A percentile compares a stretch with the other conserved stretches of the same genome.
These are phyloP conservation scores for Danaus melanippus DNA, from an alignment of 1,140 invertebrate species.

Conservation along the genomic window DNA sequence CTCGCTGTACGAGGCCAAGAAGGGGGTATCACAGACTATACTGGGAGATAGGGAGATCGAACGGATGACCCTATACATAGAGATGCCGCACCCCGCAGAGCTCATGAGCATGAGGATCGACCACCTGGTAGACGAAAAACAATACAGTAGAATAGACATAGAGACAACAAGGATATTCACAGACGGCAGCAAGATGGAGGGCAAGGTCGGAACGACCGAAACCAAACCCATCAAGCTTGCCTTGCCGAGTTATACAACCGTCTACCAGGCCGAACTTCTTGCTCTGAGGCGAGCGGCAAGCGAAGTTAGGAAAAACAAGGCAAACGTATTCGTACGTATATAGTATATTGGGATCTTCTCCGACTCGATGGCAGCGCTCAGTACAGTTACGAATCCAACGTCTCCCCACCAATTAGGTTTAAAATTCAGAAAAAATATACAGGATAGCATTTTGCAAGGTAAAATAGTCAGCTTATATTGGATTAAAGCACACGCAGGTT, in stretches of 20 bases:
- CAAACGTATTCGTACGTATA: no score
- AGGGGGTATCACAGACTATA: constrained; percentile 1
- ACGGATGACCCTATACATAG: not conserved
- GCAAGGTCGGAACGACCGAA: constrained; percentile 10
- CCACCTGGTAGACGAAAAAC: constrained; percentile 4
- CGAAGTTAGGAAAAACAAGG: not conserved
- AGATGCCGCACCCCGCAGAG: constrained; percentile 11
- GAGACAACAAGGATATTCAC: constrained; percentile 5
- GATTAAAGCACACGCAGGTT: constrained; percentile 10
- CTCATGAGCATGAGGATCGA: not conserved
- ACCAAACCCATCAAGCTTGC: constrained; percentile 2
- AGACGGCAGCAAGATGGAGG: constrained; percentile 16
- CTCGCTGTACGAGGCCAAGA: constrained; percentile 17
- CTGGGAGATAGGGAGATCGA: constrained; percentile 18
- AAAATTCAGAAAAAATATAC: not conserved
- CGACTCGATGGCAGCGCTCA: constrained; percentile 23
- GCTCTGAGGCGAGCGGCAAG: constrained; percentile 2
- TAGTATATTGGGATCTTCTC: not conserved
- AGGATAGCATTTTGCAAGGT: not conserved
- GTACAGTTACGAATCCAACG: constrained; percentile 21
- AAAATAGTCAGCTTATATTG: constrained; percentile 6
- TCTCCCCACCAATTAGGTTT: no score
- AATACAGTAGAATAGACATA: not conserved
- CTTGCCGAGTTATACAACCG: not conserved
- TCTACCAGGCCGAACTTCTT: constrained; percentile 11